phyloP scores from a whole-genome alignment of 2,113 vertebrate species.

The Tiliqua scincoides region DNA sequence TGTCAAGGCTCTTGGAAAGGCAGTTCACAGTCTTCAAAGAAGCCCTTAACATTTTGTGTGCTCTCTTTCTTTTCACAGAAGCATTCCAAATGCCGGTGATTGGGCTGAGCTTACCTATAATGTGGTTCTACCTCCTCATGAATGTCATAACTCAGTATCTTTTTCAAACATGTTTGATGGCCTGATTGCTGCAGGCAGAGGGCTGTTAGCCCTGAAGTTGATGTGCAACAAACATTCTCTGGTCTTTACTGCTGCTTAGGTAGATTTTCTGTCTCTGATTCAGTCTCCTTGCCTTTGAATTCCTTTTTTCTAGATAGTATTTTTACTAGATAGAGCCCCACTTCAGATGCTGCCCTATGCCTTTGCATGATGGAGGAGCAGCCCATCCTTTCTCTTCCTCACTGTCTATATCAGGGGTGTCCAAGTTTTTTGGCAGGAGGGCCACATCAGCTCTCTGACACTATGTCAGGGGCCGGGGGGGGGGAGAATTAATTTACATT shows the following conservation, averaged over 20 bases:
- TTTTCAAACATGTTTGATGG: conserved; percentile 48
- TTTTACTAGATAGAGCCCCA: not conserved
- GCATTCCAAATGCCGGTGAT: conserved; percentile 80
- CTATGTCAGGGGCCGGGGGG: too few relatives aligned
- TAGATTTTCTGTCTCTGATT: not conserved
- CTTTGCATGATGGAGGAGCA: not conserved
- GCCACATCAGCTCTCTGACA: too few relatives aligned
- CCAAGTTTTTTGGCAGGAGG: too few relatives aligned
- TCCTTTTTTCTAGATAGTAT: too few relatives aligned
- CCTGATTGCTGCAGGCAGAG: too few relatives aligned
- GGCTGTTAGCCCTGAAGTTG: not conserved
- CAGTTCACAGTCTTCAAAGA: not conserved
- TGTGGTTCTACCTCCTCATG: conserved; percentile 96
- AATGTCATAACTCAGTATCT: conserved; percentile 99
- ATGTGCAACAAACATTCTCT: too few relatives aligned
- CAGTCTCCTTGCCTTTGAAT: not conserved
- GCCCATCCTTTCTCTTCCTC: too few relatives aligned
- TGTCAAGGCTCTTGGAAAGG: not conserved
- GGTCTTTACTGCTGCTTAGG: not conserved
- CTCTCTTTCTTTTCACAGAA: conserved; percentile 74
- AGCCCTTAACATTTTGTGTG: fast-evolving
- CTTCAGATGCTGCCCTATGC: not conserved
- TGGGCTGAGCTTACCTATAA: conserved; percentile 81
- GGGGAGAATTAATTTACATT: too few relatives aligned
- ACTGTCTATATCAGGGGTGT: too few relatives aligned